phyloP scores from a whole-genome alignment of 2,888 invertebrate species.

The Torymus auratus region DNA sequence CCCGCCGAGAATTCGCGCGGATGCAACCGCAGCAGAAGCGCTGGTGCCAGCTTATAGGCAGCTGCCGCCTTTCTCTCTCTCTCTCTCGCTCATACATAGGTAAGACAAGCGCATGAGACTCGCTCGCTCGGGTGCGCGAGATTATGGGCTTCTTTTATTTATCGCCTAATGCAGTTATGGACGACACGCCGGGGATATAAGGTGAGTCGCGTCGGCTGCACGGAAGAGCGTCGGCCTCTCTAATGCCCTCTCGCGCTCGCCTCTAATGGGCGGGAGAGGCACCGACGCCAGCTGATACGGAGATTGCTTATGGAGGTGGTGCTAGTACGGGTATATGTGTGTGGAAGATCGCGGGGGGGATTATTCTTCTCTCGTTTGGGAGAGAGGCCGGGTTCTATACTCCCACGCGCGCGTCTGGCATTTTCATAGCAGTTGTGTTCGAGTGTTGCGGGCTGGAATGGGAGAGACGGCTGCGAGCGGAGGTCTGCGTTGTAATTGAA shows the following conservation, averaged over 20 bases:
- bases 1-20: constrained; percentile 53
- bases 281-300: constrained; percentile 18
- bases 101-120: constrained; percentile 27
- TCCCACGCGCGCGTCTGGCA: no score
- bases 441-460: no score
- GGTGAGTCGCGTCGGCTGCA: not conserved
- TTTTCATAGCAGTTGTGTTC: no score
- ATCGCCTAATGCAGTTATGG: constrained; percentile 68
- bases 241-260: constrained; percentile 34
- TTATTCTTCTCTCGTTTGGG: constrained; percentile 35
- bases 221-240: constrained; percentile 4
- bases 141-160: constrained; percentile 72
- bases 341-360: not conserved
- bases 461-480: no score
- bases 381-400: no score
- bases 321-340: not conserved
- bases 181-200: constrained; percentile 67
- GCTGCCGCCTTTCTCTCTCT: not conserved
- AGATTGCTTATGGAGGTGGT: constrained; percentile 20
- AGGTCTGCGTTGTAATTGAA: no score
- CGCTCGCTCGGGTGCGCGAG: constrained; percentile 48
- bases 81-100: constrained; percentile 20
- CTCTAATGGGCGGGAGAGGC: constrained; percentile 46
- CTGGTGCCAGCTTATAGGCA: not conserved
- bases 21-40: not conserved